A percentile compares a stretch with the other conserved stretches of the same genome.
These are phyloP conservation scores for Pantelozetes paolii DNA, from an alignment of 2,888 invertebrate genomes.

Conservation along the genomic window DNA sequence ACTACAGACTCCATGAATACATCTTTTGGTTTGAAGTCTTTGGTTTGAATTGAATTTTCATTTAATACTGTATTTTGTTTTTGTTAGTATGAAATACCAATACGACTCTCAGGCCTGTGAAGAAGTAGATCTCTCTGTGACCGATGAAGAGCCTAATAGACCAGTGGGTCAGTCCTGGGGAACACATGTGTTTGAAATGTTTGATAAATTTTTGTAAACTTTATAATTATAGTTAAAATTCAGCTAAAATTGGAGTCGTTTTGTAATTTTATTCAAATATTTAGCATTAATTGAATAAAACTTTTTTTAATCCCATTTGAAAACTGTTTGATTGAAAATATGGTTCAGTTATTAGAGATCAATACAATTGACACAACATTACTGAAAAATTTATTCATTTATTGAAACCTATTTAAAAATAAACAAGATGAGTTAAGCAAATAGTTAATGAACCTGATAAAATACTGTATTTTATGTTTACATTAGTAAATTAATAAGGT, in stretches of 20 bases:
- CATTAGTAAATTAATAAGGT: too few species aligned
- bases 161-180: neutral
- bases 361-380: too few species aligned
- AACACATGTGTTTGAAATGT: neutral
- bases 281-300: too few species aligned
- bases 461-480: too few species aligned
- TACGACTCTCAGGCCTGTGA: neutral
- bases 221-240: neutral
- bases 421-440: too few species aligned
- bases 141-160: conserved; percentile 12
- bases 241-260: too few species aligned
- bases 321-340: too few species aligned
- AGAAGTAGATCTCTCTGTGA: neutral
- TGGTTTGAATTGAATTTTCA: neutral
- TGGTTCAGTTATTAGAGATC: too few species aligned
- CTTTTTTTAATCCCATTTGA: too few species aligned
- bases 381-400: too few species aligned
- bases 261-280: neutral
- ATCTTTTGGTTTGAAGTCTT: neutral
- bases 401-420: too few species aligned
- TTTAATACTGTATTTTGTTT: neutral
- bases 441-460: too few species aligned
- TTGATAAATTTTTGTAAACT: neutral
- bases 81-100: conserved; percentile 6
- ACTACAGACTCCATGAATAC: neutral